Conservation (phyloP, 2,113 vertebrate species). For the Hemichromis elongatus region DNA sequence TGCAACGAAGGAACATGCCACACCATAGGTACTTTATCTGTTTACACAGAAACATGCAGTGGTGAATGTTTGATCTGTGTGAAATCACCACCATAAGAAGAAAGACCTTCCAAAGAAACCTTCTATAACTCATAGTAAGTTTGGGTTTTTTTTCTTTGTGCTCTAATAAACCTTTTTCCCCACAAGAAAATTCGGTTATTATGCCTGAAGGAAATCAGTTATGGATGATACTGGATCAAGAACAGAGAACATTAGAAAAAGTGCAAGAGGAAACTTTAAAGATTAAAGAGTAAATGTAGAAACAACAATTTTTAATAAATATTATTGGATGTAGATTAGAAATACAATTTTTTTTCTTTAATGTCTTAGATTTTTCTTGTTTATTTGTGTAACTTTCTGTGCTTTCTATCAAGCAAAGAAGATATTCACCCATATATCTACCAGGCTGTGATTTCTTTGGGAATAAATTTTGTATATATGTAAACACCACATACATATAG, state of each 20-base stretch:
- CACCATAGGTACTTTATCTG: constrained; percentile 6
- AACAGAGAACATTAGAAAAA: constrained; percentile 1
- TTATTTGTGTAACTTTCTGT: not conserved
- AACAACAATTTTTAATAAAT: not conserved
- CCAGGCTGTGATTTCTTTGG: not conserved
- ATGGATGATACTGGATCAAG: constrained; percentile 1
- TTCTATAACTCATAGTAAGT: not conserved
- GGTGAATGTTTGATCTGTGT: constrained; percentile 22
- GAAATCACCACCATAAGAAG: not conserved
- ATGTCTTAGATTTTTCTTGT: not conserved
- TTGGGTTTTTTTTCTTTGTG: not conserved
- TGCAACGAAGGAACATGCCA: constrained; percentile 16
- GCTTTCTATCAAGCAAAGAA: not conserved
- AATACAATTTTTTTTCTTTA: not conserved
- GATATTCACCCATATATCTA: not conserved
- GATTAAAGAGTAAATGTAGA: not conserved
- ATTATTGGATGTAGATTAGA: not conserved
- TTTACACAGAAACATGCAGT: constrained; percentile 20
- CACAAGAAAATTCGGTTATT: not conserved
- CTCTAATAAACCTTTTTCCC: not conserved
- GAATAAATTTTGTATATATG: not conserved
- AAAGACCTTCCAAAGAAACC: not conserved
- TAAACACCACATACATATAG: not conserved
- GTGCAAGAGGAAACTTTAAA: not conserved
- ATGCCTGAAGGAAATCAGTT: constrained; percentile 9